Conservation (phyloP, 2,888 invertebrate genomes). For the Microplitis manilae region DNA sequence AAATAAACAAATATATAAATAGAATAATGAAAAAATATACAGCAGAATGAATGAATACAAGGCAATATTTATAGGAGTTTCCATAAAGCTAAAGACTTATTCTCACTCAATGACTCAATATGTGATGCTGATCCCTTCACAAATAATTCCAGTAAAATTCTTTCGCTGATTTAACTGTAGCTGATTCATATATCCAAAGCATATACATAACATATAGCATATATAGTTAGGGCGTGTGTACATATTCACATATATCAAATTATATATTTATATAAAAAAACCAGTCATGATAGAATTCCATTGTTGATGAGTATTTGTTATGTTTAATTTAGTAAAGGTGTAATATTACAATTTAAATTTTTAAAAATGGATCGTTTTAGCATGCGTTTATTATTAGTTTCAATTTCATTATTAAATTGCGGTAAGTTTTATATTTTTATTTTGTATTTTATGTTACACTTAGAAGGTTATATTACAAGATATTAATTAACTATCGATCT, state of each 20-base stretch:
- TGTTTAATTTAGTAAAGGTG: background rate
- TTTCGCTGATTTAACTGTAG: background rate
- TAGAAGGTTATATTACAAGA: background rate
- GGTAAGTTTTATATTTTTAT: background rate
- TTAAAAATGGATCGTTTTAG: background rate
- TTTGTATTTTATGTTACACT: background rate
- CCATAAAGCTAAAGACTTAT: background rate
- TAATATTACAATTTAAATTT: background rate
- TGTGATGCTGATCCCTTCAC: background rate
- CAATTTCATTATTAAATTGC: background rate
- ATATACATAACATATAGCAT: background rate
- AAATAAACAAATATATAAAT: too few species aligned
- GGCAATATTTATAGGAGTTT: background rate
- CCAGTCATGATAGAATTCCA: background rate
- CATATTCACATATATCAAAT: background rate
- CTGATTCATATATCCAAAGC: background rate
- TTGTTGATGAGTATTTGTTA: background rate
- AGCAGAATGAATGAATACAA: too few species aligned
- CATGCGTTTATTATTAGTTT: background rate
- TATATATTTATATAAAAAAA: background rate
- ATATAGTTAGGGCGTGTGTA: background rate
- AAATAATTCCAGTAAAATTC: background rate
- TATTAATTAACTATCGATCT: background rate
- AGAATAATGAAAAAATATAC: too few species aligned
- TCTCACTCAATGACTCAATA: background rate